phyloP scores from a whole-genome alignment of 2,797 vertebrate genomes.

The Macrochelys suwanniensis region DNA sequence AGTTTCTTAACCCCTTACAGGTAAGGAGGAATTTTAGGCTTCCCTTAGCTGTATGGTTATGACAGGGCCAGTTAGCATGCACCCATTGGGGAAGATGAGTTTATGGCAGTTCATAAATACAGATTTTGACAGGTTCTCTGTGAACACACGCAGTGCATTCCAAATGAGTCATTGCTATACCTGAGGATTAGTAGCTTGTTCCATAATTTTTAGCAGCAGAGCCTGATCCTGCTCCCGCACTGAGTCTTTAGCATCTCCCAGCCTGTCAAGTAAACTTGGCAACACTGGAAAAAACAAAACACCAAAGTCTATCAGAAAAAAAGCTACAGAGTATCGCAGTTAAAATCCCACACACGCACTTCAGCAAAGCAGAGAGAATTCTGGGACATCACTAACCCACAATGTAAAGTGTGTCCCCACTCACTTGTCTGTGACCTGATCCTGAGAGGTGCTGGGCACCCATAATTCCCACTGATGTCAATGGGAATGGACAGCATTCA shows the following conservation, averaged over 20 bases:
- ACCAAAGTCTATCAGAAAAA: not conserved
- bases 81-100: not conserved
- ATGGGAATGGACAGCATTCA: no score
- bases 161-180: constrained; percentile 70
- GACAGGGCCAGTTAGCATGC: not conserved
- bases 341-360: not conserved
- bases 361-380: accelerated
- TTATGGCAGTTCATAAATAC: not conserved
- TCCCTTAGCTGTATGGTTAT: no score
- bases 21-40: no score
- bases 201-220: constrained; percentile 97
- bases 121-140: not conserved
- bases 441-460: not conserved
- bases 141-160: not conserved
- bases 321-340: not conserved
- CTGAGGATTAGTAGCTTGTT: constrained; percentile 93
- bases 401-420: not conserved
- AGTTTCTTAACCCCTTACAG: no score
- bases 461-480: not conserved
- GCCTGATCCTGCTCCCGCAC: constrained; percentile 96
- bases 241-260: constrained; percentile 96
- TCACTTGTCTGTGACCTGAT: not conserved
- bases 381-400: not conserved
- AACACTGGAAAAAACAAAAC: constrained; percentile 84
- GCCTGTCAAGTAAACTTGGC: constrained; percentile 94